Conservation (phyloP, 2,888 invertebrate species). For the Drosophila anomalata region DNA sequence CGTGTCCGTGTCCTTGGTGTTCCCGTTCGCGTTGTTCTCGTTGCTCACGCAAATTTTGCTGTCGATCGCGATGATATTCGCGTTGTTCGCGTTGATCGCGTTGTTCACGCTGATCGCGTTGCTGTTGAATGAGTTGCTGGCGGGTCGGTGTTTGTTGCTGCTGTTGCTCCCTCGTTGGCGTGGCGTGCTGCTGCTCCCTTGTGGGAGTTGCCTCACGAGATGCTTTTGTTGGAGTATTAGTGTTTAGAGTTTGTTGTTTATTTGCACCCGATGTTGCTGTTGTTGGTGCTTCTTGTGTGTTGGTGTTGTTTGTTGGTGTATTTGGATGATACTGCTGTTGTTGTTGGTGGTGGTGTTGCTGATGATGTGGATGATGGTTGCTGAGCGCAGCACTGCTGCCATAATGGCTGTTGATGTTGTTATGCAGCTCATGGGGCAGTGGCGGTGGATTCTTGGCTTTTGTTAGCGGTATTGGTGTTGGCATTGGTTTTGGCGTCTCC, state of each 20-base stretch:
- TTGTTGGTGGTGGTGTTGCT: conserved; percentile 32
- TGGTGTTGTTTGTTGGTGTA: conserved; percentile 49
- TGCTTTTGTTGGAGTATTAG: conserved; percentile 66
- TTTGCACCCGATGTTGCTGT: conserved; percentile 32
- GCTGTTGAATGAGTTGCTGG: conserved; percentile 50
- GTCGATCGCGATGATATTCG: conserved; percentile 45
- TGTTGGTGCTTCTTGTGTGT: conserved; percentile 23
- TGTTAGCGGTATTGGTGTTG: conserved; percentile 83
- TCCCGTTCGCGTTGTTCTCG: conserved; percentile 54
- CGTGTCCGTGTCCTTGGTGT: conserved; percentile 56
- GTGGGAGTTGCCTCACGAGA: conserved; percentile 73
- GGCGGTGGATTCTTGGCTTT: conserved; percentile 84
- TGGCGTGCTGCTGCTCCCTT: conserved; percentile 54
- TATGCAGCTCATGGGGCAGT: conserved; percentile 74
- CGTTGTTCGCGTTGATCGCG: conserved; percentile 47
- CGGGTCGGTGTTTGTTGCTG: conserved; percentile 51
- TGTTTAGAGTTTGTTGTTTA: conserved; percentile 55
- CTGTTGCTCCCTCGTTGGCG: conserved; percentile 50
- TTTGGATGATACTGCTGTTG: conserved; percentile 48
- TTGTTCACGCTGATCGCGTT: conserved; percentile 44
- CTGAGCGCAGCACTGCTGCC: conserved; percentile 42
- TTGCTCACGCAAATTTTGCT: conserved; percentile 54
- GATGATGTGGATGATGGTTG: conserved; percentile 46
- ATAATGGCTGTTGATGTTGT: conserved; percentile 53
- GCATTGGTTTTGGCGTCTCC: conserved; percentile 82